These are phyloP conservation scores for Prionace glauca DNA, from an alignment of 2,797 vertebrate species.

Conservation along the genomic window DNA sequence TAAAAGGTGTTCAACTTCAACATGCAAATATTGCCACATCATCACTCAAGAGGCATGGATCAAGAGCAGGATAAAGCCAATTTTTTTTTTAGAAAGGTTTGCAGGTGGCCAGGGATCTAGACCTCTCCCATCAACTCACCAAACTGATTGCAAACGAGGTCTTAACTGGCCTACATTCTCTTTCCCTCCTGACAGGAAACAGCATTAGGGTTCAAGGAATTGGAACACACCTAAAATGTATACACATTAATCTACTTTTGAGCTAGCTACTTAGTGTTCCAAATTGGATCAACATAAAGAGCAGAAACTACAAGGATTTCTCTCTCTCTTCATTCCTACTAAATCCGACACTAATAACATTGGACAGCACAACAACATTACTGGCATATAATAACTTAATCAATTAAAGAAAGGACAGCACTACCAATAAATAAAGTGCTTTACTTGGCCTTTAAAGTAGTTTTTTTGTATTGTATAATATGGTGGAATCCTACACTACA, in stretches of 20 bases:
- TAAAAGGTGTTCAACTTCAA: background rate
- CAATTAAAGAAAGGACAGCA: background rate
- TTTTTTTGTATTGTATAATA: background rate
- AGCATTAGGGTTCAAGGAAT: background rate
- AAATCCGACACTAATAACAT: background rate
- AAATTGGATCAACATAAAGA: background rate
- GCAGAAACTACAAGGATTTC: background rate
- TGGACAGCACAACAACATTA: background rate
- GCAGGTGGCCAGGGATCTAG: background rate
- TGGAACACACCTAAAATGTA: background rate
- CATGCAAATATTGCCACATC: background rate
- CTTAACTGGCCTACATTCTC: too few species aligned
- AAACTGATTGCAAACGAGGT: background rate
- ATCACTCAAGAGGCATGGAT: background rate
- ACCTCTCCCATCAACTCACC: background rate
- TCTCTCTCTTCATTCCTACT: background rate
- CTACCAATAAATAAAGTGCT: background rate
- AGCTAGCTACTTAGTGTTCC: background rate
- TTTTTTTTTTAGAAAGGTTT: background rate
- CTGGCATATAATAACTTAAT: background rate
- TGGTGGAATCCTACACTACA: background rate
- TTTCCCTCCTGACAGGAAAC: background rate
- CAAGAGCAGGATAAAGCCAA: background rate
- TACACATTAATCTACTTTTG: background rate
- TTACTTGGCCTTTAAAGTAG: background rate